Base-by-base conservation (phyloP, 2,797 vertebrate species). In the Platalea minor region DNA sequence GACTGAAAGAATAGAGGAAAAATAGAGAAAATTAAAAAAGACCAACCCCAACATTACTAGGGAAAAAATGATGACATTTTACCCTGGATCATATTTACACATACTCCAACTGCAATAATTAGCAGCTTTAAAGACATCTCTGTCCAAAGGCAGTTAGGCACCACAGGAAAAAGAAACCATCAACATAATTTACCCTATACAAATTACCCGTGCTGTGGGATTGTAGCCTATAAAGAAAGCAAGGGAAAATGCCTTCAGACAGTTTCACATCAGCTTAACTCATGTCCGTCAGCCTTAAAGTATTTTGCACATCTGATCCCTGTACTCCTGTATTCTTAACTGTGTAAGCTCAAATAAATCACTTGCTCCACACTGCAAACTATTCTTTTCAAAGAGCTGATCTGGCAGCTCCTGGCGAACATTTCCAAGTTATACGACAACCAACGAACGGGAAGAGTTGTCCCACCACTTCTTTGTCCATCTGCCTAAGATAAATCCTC, bases 261-360 rank as follows among this genome's bases (percentile, higher is more conserved):
- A 92, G 79, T 81, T 69, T 84, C 83, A 91, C 70, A 86, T 88
- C 89, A 93, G 41, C 23, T 89, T 81, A 81, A 25, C 85, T 93
- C 76, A 37, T 5, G 43, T 54, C 85, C 78, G 84, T 88, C 35
- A 43, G 79, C 91, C 82, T 64, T 89, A 8, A 80, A 54, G 51
- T 13, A n/a, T 63, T 90, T 37, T 67, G 51, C 59, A 89, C 88
- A 88, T 87, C 70, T 79, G 67, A 89, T 82, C 80, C 77, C 53
- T 89, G 50, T n/a, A 61, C 72, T 92, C n/a, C 28, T 54, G 26
- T 72, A 54, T 61, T 81, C 50, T 75, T n/a, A 85, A 89, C 39
- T 45, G 25, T 17, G 1, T 10, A 74, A 60, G 45, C 60, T 70
- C 37, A 77, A 29, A 90, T 67, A 84, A 94, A 64, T 91, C 76